Conservation (phyloP, 2,888 invertebrate genomes). For the Physocephala rufipes region DNA sequence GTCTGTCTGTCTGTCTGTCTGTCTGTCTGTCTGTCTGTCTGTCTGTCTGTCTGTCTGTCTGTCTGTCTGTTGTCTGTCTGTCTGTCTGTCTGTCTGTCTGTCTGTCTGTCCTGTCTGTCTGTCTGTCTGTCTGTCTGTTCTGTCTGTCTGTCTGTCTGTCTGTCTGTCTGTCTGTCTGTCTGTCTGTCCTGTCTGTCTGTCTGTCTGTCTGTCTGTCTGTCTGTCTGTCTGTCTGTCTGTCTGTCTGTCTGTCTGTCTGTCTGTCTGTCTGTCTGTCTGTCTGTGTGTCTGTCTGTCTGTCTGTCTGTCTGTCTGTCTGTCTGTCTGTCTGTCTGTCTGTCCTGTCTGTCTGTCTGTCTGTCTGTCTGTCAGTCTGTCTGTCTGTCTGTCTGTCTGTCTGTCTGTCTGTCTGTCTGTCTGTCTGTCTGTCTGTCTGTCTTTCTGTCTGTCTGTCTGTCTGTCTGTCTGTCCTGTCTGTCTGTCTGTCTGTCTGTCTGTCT, state of each 20-base stretch:
- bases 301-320: conserved; percentile 23
- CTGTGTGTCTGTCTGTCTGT: conserved; percentile 20
- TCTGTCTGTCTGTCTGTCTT: conserved; percentile 9
- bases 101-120: conserved; percentile 19
- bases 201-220: conserved; percentile 22
- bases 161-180: conserved; percentile 22
- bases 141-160: conserved; percentile 23
- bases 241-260: background rate
- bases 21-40: conserved; percentile 23
- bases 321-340: conserved; percentile 22
- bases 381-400: background rate
- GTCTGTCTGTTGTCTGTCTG: conserved; percentile 23
- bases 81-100: conserved; percentile 22
- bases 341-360: conserved; percentile 23
- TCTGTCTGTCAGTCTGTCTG: conserved; percentile 6
- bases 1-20: conserved; percentile 22
- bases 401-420: conserved; percentile 11
- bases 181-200: conserved; percentile 23
- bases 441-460: conserved; percentile 14
- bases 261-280: conserved; percentile 18
- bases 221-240: conserved; percentile 20
- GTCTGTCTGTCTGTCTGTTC: too few species aligned
- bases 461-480: conserved; percentile 1
- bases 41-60: conserved; percentile 22
- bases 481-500: background rate